Evolutionary conservation across 2,797 vertebrate species (phyloP).

Genomic region (Sebastes melanostomus): DNA sequence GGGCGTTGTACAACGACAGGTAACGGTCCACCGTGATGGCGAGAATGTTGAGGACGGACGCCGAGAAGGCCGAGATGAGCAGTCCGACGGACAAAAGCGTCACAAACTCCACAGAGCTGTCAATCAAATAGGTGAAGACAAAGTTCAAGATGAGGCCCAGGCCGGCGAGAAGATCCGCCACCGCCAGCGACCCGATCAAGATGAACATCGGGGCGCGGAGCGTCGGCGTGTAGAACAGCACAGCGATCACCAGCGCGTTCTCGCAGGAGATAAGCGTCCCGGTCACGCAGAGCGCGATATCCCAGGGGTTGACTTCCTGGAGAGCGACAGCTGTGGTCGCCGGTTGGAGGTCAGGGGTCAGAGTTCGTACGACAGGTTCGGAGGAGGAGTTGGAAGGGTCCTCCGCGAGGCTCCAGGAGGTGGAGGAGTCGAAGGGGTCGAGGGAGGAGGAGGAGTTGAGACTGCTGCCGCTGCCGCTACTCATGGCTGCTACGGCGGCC

Average conservation of each 20-base stretch:
- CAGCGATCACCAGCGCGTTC: constrained; percentile 90
- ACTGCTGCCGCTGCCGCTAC: constrained; percentile 74
- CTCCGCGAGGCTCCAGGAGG: constrained; percentile 70
- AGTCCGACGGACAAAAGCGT: constrained; percentile 85
- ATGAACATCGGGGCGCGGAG: constrained; percentile 89
- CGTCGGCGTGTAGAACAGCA: constrained; percentile 88
- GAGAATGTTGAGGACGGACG: constrained; percentile 89
- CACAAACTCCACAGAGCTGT: constrained; percentile 80
- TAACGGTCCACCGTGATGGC: constrained; percentile 94
- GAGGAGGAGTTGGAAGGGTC: constrained; percentile 69
- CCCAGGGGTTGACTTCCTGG: constrained; percentile 87
- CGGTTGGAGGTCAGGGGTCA: constrained; percentile 63
- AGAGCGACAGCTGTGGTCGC: constrained; percentile 5
- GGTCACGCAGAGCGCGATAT: constrained; percentile 89
- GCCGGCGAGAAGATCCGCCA: constrained; percentile 89
- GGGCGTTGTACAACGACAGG: constrained; percentile 91
- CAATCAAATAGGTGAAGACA: constrained; percentile 83
- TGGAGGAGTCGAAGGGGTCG: constrained; percentile 66
- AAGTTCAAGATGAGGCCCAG: constrained; percentile 91
- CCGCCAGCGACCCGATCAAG: constrained; percentile 89
- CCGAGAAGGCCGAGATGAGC: constrained; percentile 90
- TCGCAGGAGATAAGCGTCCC: constrained; percentile 91
- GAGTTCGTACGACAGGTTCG: constrained; percentile 47
- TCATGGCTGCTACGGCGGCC: constrained; percentile 81
- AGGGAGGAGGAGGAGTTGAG: constrained; percentile 70